These are phyloP conservation scores for Lingula anatina DNA, from an alignment of 2,888 invertebrate genomes.

Conservation along the genomic window DNA sequence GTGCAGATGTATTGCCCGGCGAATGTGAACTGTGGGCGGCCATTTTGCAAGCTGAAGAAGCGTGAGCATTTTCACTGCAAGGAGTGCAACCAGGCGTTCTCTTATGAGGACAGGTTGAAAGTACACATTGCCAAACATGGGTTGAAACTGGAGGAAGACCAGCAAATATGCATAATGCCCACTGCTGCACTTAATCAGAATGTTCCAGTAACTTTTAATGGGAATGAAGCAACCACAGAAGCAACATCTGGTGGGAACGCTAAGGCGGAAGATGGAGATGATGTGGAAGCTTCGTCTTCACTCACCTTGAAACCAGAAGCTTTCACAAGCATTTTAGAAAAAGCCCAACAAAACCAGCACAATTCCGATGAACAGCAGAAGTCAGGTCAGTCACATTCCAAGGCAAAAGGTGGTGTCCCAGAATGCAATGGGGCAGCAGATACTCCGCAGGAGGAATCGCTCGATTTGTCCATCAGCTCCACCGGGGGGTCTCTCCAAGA, in stretches of 20 bases:
- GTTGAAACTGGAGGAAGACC: conserved; percentile 24
- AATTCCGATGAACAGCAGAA: not conserved
- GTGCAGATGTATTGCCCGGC: conserved; percentile 39
- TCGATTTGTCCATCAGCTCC: too few species aligned
- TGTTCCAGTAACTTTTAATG: not conserved
- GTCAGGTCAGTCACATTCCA: conserved; percentile 5
- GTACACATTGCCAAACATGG: conserved; percentile 68
- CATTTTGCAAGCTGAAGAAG: conserved; percentile 75
- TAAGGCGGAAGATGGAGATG: not conserved
- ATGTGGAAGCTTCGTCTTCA: not conserved
- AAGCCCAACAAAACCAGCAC: not conserved
- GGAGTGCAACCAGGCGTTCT: conserved; percentile 74
- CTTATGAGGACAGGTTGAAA: conserved; percentile 65
- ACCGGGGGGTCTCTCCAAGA: too few species aligned
- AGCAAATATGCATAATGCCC: conserved; percentile 2
- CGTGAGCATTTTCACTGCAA: conserved; percentile 76
- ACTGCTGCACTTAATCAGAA: not conserved
- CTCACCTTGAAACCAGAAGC: not conserved
- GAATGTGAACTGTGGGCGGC: conserved; percentile 61
- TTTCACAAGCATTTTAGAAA: conserved; percentile 1
- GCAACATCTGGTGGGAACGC: not conserved
- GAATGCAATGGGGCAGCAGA: conserved; percentile 6
- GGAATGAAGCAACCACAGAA: not conserved
- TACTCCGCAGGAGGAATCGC: conserved; percentile 9
- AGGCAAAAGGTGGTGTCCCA: conserved; percentile 9